Base-by-base conservation (phyloP, 2,113 vertebrate genomes). In the Thalassoma bifasciatum region DNA sequence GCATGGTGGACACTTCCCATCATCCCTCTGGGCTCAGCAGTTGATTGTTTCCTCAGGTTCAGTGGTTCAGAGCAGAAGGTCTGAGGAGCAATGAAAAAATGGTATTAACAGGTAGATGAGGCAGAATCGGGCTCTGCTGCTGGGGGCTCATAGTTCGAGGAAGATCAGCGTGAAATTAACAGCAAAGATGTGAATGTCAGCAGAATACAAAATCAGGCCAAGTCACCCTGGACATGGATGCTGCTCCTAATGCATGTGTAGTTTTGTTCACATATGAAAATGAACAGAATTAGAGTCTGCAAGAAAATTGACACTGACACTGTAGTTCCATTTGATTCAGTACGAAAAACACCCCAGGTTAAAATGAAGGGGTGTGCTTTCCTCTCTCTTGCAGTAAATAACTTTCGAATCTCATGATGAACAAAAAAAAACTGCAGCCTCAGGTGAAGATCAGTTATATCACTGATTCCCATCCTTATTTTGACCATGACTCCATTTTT, bases 31-130 rank as follows among this genome's bases (percentile, higher is more conserved):
- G 50, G 66, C 58, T 50, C 9, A 0, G 3, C 0, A 3, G 34
- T 3, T 50, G 8, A 4, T 54, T 40, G 62, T 72, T 24, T 58
- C 36, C 23, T 34, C 3, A 0, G 23, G 44, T 68, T 57, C 22
- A 44, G 60, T 9, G 23, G 59, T 72, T 53, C 66, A 37, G 61
- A 51, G 52, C 60, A n/a, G n/a, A 44, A 58, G 36, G 58, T 58
- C 37, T 9, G 9, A n/a, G 44, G 19, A 51, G 34, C 4, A 2
- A 6, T 24, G 17, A 58, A 70, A 42, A 59, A 4, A 23, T 4
- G 30, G 53, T 72, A 75, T 66, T 26, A 56, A 49, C 37, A 0
- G 1, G 19, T 58, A 46, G 50, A 30, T 36, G 47, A 75, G 52
- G 59, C 23, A 5, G 21, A 53, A 37, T n/a, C 6, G 1, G 44